A percentile compares a stretch with the other conserved stretches of the same genome.
Evolutionary conservation across 2,888 invertebrate genomes (phyloP).

Genomic region (Stenodema calcarata): DNA sequence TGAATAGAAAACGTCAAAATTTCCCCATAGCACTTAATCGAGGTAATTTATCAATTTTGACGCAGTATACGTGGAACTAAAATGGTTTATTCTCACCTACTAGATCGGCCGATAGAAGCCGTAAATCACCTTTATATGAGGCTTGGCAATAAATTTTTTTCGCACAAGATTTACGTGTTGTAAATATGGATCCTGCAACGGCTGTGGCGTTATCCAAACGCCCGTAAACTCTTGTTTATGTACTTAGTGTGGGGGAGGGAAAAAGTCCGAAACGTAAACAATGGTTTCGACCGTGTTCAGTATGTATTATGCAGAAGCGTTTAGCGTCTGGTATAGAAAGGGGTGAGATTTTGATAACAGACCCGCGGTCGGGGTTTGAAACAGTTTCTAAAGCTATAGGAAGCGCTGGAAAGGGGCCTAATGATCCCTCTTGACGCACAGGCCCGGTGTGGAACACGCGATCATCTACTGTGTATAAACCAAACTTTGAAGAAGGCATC

Average conservation of each 20-base stretch:
- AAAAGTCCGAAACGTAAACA: not conserved
- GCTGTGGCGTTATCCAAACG: not conserved
- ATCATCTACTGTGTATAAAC: not conserved
- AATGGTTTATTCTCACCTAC: not conserved
- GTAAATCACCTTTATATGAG: not conserved
- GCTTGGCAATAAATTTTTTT: not conserved
- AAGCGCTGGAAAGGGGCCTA: not conserved
- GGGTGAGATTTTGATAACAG: not conserved
- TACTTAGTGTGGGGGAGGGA: no score
- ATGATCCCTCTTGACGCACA: constrained; percentile 2
- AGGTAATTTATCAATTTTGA: not conserved
- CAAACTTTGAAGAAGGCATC: constrained; percentile 9
- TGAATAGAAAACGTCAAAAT: not conserved
- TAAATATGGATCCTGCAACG: not conserved
- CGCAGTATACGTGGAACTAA: not conserved
- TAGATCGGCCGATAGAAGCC: not conserved
- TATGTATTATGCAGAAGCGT: constrained; percentile 32
- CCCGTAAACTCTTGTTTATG: constrained; percentile 5
- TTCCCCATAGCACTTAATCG: not conserved
- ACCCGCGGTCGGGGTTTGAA: not conserved
- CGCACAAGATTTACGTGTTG: not conserved
- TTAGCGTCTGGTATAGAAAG: not conserved
- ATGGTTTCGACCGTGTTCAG: constrained; percentile 5
- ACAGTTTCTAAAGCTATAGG: constrained; percentile 19
- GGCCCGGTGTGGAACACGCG: not conserved